Evolutionary conservation across 1,140 invertebrate genomes (phyloP).

Genomic region (Lordiphosa clarofinis): DNA sequence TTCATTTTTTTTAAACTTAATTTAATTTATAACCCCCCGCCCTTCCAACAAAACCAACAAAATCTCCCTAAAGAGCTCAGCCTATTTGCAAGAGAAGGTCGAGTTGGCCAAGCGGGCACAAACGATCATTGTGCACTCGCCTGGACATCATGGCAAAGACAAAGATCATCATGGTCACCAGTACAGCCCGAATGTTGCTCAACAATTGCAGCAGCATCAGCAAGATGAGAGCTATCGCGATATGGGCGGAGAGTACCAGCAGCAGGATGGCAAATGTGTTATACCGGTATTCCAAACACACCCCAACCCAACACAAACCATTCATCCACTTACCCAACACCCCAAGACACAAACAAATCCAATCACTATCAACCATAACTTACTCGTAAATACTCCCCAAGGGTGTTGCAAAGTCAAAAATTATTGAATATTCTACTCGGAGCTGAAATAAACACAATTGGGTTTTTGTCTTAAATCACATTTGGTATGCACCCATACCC

Average conservation of each 20-base stretch:
- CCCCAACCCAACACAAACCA: constrained; percentile 25
- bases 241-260: constrained; percentile 43
- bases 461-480: too few relatives aligned
- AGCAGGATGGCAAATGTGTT: constrained; percentile 57
- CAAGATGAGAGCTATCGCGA: constrained; percentile 68
- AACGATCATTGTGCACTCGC: constrained; percentile 71
- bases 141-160: constrained; percentile 62
- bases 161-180: constrained; percentile 71
- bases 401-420: constrained; percentile 10
- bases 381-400: constrained; percentile 14
- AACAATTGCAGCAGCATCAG: constrained; percentile 47
- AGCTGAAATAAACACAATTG: too few relatives aligned
- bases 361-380: constrained; percentile 5
- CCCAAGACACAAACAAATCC: constrained; percentile 12
- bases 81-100: constrained; percentile 77
- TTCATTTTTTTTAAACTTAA: constrained; percentile 43
- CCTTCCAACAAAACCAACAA: constrained; percentile 24
- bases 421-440: neutral
- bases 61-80: constrained; percentile 45
- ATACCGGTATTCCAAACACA: constrained; percentile 75
- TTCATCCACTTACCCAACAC: constrained; percentile 38
- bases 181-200: constrained; percentile 67
- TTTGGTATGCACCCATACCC: too few relatives aligned
- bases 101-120: constrained; percentile 67
- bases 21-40: constrained; percentile 51